Evolutionary conservation across 1,140 invertebrate genomes (phyloP).

Genomic region (Philotrypesis tridentata): DNA sequence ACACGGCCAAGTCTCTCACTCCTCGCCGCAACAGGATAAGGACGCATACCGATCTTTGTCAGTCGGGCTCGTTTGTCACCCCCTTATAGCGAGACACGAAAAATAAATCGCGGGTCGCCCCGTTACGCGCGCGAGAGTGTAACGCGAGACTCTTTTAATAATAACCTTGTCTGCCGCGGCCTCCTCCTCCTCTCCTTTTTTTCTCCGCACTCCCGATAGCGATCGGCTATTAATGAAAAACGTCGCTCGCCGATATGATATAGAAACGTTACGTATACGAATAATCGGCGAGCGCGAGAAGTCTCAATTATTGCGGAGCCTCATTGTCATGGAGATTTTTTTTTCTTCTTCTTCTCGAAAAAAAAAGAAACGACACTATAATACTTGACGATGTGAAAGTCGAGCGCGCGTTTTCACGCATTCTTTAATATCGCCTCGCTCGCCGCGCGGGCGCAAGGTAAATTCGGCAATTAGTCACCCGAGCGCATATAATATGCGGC

Average conservation of each 20-base stretch:
- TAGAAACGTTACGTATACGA: conserved; percentile 26
- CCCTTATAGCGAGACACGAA: conserved; percentile 16
- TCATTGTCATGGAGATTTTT: neutral
- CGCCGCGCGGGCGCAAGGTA: neutral
- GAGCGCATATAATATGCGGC: neutral
- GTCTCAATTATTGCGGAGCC: no score
- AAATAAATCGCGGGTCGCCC: conserved; percentile 38
- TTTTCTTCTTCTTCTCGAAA: neutral
- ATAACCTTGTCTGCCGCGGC: no score
- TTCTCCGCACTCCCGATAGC: neutral
- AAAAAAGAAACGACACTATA: no score
- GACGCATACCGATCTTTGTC: neutral
- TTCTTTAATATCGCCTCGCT: neutral
- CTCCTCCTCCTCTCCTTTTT: neutral
- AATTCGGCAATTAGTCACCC: neutral
- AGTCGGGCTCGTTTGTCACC: conserved; percentile 46
- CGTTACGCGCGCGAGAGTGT: conserved; percentile 28
- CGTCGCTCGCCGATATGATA: neutral
- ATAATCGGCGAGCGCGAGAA: neutral
- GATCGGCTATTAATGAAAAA: conserved; percentile 38
- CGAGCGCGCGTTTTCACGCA: neutral
- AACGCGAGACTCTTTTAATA: conserved; percentile 45
- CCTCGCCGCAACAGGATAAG: neutral
- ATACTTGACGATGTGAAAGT: conserved; percentile 12
- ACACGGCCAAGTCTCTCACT: neutral